These are phyloP conservation scores for Balaeniceps rex DNA, from an alignment of 2,113 vertebrate species.

Conservation along the genomic window DNA sequence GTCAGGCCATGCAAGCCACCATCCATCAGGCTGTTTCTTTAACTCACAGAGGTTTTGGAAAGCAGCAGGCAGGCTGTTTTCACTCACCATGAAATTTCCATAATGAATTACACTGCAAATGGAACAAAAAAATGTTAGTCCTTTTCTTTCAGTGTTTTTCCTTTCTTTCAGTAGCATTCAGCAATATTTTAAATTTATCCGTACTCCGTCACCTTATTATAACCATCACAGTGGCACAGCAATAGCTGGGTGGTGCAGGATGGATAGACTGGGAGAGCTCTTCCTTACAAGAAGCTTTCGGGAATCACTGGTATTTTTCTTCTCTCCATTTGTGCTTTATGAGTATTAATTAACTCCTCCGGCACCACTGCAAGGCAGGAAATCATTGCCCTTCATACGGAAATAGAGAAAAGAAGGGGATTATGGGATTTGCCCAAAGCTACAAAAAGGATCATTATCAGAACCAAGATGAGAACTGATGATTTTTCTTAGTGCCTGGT, in stretches of 20 bases:
- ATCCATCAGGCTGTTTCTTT: background rate
- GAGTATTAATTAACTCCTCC: background rate
- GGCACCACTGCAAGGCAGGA: background rate
- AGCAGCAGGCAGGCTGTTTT: background rate
- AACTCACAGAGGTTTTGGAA: background rate
- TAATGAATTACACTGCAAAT: background rate
- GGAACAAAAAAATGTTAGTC: background rate
- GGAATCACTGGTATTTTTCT: background rate
- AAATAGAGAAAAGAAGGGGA: background rate
- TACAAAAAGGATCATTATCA: background rate
- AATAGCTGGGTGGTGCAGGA: background rate
- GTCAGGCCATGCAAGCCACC: background rate
- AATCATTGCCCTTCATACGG: background rate
- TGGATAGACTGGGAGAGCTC: background rate
- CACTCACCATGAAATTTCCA: background rate
- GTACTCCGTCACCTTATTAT: background rate
- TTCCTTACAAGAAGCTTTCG: background rate
- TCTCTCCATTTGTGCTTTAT: background rate
- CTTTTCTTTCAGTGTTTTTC: background rate
- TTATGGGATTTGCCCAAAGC: background rate
- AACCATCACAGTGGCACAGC: background rate
- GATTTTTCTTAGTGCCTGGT: background rate
- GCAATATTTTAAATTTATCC: background rate
- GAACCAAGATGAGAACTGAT: background rate
- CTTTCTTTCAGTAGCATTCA: background rate